A percentile compares a stretch with the other conserved stretches of the same genome.
Evolutionary conservation across 2,113 vertebrate genomes (phyloP).

Genomic region (Sula dactylatra): DNA sequence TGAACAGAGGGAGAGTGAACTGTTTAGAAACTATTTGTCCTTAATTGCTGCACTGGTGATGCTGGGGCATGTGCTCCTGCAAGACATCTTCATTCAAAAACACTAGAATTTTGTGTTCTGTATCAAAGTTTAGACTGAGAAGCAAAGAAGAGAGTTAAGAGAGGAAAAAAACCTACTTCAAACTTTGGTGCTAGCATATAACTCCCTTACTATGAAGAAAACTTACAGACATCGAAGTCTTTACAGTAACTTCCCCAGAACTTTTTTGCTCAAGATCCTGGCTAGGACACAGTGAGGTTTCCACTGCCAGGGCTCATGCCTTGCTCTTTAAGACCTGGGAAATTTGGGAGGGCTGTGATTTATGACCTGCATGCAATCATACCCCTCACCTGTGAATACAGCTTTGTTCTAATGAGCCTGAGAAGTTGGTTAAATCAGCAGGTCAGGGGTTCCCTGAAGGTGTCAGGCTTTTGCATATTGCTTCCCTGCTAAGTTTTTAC

Average conservation of each 20-base stretch:
- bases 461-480: not conserved
- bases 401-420: not conserved
- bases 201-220: not conserved
- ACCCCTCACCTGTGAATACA: not conserved
- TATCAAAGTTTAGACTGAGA: not conserved
- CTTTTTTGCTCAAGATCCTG: not conserved
- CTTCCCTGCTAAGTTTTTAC: not conserved
- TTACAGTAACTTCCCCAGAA: not conserved
- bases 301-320: accelerated
- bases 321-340: not conserved
- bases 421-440: constrained; percentile 1
- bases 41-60: not conserved
- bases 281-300: accelerated
- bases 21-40: not conserved
- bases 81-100: not conserved
- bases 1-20: not conserved
- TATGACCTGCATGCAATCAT: not conserved
- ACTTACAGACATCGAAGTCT: not conserved
- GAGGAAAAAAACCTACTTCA: not conserved
- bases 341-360: not conserved
- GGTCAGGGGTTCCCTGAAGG: not conserved
- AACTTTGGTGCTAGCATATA: not conserved
- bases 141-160: not conserved
- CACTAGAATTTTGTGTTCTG: not conserved
- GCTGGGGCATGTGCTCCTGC: accelerated